Evolutionary conservation across 2,888 invertebrate species (phyloP).

Genomic region (Apoderus coryli): DNA sequence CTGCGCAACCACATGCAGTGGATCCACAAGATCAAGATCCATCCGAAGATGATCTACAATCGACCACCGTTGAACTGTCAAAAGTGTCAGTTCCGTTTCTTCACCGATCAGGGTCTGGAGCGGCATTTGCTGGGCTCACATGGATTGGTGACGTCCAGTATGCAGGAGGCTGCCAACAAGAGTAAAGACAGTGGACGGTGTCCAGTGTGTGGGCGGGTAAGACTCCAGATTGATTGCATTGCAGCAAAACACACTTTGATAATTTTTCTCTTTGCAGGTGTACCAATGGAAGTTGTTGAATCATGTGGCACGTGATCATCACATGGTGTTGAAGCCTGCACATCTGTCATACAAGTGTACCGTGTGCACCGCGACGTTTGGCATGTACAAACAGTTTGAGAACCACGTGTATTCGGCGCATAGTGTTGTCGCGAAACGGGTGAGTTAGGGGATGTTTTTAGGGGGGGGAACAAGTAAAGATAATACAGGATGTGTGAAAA

Average conservation of each 20-base stretch:
- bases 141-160: slow-evolving; percentile 86
- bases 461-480: too few relatives aligned
- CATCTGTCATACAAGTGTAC: slow-evolving; percentile 91
- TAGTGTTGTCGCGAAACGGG: slow-evolving; percentile 76
- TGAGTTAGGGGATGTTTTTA: too few relatives aligned
- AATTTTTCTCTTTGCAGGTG: slow-evolving; percentile 42
- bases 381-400: slow-evolving; percentile 90
- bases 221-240: slow-evolving; percentile 24
- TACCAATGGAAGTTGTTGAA: slow-evolving; percentile 88
- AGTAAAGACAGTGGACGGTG: slow-evolving; percentile 89
- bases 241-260: too few relatives aligned
- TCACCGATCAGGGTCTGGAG: slow-evolving; percentile 92
- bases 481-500: too few relatives aligned
- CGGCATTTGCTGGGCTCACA: slow-evolving; percentile 89
- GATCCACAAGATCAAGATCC: slow-evolving; percentile 95
- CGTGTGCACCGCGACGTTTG: slow-evolving; percentile 87
- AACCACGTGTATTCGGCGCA: slow-evolving; percentile 90
- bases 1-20: slow-evolving; percentile 93
- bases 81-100: slow-evolving; percentile 92
- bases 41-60: slow-evolving; percentile 92
- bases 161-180: slow-evolving; percentile 91
- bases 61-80: slow-evolving; percentile 90
- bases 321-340: slow-evolving; percentile 81
- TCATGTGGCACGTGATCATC: slow-evolving; percentile 85
- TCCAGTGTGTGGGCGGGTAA: slow-evolving; percentile 87